Conservation (phyloP, 2,888 invertebrate genomes). For the Eupithecia inturbata region DNA sequence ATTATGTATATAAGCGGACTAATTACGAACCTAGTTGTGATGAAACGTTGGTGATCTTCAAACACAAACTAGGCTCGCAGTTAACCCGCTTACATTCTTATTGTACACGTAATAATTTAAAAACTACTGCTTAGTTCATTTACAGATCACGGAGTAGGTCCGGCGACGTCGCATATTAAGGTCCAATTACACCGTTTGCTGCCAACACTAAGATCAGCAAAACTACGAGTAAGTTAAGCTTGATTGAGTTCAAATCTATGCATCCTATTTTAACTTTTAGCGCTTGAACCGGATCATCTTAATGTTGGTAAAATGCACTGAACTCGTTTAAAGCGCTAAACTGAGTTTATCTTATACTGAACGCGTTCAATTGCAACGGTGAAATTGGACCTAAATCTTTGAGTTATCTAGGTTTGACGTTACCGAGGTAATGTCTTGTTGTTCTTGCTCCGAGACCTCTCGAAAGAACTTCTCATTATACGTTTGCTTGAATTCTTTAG, state of each 20-base stretch:
- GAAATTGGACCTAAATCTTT: too few relatives aligned
- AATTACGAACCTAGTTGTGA: background rate
- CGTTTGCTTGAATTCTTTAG: slow-evolving; percentile 55
- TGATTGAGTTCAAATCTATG: too few relatives aligned
- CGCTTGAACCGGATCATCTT: too few relatives aligned
- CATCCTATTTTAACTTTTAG: too few relatives aligned
- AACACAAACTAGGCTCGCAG: background rate
- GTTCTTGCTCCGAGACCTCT: slow-evolving; percentile 33
- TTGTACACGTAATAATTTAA: background rate
- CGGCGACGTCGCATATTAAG: background rate
- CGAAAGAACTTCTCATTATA: slow-evolving; percentile 57
- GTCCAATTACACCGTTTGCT: too few relatives aligned
- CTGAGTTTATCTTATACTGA: too few relatives aligned
- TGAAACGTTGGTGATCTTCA: background rate
- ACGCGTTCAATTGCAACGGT: too few relatives aligned
- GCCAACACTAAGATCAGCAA: too few relatives aligned
- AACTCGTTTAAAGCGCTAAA: too few relatives aligned
- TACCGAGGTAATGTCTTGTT: slow-evolving; percentile 4
- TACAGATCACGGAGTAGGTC: background rate
- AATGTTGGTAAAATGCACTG: too few relatives aligned
- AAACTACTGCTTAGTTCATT: background rate
- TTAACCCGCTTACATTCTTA: background rate
- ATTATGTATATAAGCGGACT: background rate
- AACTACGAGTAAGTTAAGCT: too few relatives aligned
- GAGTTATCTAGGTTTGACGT: background rate